Base-by-base conservation (phyloP, 2,113 vertebrate species). In the Malurus melanocephalus region DNA sequence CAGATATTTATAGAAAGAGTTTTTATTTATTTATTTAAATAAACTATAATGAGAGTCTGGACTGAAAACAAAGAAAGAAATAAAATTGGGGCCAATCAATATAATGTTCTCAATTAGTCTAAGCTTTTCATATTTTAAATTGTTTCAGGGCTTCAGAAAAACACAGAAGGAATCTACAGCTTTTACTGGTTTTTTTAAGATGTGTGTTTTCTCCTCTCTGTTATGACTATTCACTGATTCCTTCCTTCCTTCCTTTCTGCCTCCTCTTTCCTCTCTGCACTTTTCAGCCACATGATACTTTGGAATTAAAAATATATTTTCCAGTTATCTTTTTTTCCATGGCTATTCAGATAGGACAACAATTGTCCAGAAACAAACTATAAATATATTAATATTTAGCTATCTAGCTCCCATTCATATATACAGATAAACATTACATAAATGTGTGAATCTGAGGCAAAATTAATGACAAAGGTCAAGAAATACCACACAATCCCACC, bases 1-100 rank as follows among this genome's bases (percentile, higher is more conserved):
- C 56, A 87, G 87, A 92, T 83, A 89, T 53, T 87, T 69, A 59
- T 46, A 85, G 86, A 82, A 61, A 69, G 49, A 69, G 26, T 0
- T 78, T 87, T 91, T 92, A 90, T 82, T 94, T 93, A 73, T 91
- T 94, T 94, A 74, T 89, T 90, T 93, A 48, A 88, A 73, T 55
- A 56, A 6, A 13, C 76, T 85, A 87, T 81, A 79, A 93, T 4
- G 12, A 95, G 74, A 95, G 32, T 30, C 38, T 93, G 77, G 46
- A 88, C 32, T 84, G 83, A 81, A 94, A 94, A 93, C 69, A 92
- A 94, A 93, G 57, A 83, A 88, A 46, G 82, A 80, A 73, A 75
- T 55, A 74, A 93, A 87, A 79, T 62, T 5, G 3, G n/a, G 43
- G 69, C 86, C 21, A 94, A 62, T 91, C 77, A 91, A 91, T 81